Percentiles rank a stretch among this genome's conserved stretches.
Conservation (phyloP, 2,888 invertebrate species). For the Lumbricus terrestris region DNA sequence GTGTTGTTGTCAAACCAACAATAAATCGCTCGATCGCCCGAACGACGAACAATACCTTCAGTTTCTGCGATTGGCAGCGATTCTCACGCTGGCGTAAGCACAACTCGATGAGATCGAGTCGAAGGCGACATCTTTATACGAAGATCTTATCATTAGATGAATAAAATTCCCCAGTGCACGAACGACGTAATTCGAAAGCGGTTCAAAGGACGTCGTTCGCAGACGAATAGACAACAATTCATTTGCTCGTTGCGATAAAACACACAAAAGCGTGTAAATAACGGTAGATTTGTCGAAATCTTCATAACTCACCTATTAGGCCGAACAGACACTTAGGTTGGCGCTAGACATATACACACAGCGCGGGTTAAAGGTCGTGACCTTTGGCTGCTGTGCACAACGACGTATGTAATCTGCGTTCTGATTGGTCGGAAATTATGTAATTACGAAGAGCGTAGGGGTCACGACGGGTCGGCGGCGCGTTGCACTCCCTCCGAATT, state of each 20-base stretch:
- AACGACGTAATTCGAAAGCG: neutral
- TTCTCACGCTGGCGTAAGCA: neutral
- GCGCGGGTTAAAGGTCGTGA: slow-evolving; percentile 10
- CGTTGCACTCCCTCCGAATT: slow-evolving; percentile 6
- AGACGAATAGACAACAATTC: neutral
- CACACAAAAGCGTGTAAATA: neutral
- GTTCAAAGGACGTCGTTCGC: neutral
- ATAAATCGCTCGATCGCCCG: neutral
- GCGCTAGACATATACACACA: slow-evolving; percentile 14
- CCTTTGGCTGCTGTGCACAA: slow-evolving; percentile 9
- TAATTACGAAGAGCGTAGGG: neutral
- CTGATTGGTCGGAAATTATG: slow-evolving; percentile 10
- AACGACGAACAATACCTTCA: neutral
- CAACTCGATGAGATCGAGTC: neutral
- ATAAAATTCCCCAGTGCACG: neutral
- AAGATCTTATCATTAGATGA: neutral
- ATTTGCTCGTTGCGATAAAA: neutral
- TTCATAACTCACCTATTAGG: neutral
- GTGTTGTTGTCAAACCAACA: slow-evolving; percentile 5
- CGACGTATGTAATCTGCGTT: slow-evolving; percentile 13
- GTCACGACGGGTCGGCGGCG: slow-evolving; percentile 8
- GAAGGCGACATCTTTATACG: neutral
- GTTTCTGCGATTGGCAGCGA: neutral
- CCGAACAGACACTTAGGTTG: slow-evolving; percentile 6
- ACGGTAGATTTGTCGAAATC: neutral